A percentile compares a stretch with the other conserved stretches of the same genome.
These are phyloP conservation scores for Aulostomus chinensis DNA, from an alignment of 2,797 vertebrate genomes.

Conservation along the genomic window DNA sequence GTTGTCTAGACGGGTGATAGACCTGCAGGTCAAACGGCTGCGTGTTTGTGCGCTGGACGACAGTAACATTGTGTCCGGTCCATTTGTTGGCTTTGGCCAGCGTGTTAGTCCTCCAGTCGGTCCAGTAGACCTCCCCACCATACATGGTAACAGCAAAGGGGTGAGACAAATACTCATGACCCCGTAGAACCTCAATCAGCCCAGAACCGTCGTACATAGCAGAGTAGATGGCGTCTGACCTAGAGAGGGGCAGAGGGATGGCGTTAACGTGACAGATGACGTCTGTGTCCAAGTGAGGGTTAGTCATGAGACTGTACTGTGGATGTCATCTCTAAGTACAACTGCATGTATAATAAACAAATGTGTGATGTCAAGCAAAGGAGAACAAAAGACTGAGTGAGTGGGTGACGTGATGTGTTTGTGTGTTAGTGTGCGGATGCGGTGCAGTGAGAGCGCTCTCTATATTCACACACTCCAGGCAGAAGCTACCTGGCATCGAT, in stretches of 20 bases:
- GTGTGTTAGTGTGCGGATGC: conserved; percentile 31
- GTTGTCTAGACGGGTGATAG: conserved; percentile 93
- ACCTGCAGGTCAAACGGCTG: conserved; percentile 97
- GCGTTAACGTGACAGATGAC: no score
- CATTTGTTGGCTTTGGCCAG: conserved; percentile 96
- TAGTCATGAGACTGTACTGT: no score
- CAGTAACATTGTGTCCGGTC: conserved; percentile 95
- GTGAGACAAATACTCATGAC: conserved; percentile 95
- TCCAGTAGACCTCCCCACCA: conserved; percentile 97
- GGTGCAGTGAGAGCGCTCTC: conserved; percentile 4
- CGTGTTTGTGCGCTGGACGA: conserved; percentile 96
- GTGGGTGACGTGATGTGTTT: conserved; percentile 29
- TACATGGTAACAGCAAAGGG: conserved; percentile 95
- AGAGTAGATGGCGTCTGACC: conserved; percentile 97
- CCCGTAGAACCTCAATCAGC: conserved; percentile 92
- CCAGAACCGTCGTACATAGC: conserved; percentile 92
- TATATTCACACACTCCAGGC: conserved; percentile 3
- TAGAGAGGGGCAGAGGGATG: no score
- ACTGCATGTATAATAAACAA: conserved; percentile 20
- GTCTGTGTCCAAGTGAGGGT: no score
- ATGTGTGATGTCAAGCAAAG: not conserved
- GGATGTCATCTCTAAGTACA: no score
- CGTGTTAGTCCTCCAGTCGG: conserved; percentile 96
- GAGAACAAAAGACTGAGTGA: not conserved
- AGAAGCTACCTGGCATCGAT: conserved; percentile 91